Conservation (phyloP, 2,797 vertebrate species). For the Oreochromis grahami region DNA sequence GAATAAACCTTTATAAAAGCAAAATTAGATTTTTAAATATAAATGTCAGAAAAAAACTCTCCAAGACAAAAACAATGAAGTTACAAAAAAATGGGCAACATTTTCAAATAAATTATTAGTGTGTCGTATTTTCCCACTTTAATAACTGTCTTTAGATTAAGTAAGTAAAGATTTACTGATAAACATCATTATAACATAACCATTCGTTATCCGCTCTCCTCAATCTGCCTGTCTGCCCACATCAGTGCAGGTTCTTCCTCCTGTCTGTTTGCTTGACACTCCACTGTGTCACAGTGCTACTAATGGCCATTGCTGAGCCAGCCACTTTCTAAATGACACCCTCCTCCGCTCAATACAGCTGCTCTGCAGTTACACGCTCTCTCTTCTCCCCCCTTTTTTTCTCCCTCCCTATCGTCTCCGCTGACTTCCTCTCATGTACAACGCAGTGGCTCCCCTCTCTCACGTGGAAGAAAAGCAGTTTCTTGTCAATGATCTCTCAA, state of each 20-base stretch:
- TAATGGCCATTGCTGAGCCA: constrained; percentile 77
- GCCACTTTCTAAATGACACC: constrained; percentile 75
- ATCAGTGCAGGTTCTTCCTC: constrained; percentile 28
- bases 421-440: constrained; percentile 38
- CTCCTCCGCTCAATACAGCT: constrained; percentile 72
- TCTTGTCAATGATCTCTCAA: constrained; percentile 46
- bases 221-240: constrained; percentile 17
- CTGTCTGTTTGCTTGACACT: constrained; percentile 55
- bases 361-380: constrained; percentile 56
- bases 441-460: constrained; percentile 13
- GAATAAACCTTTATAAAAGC: background rate
- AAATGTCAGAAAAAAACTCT: background rate
- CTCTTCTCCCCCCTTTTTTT: constrained; percentile 3
- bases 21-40: background rate
- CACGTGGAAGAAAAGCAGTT: constrained; percentile 27
- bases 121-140: background rate
- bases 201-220: background rate
- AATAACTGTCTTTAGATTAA: background rate
- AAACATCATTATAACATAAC: background rate
- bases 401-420: background rate
- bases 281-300: constrained; percentile 70
- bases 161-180: background rate
- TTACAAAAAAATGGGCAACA: background rate
- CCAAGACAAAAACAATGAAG: background rate
- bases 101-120: background rate